phyloP scores from a whole-genome alignment of 1,140 invertebrate genomes.

The Penaeus indicus region DNA sequence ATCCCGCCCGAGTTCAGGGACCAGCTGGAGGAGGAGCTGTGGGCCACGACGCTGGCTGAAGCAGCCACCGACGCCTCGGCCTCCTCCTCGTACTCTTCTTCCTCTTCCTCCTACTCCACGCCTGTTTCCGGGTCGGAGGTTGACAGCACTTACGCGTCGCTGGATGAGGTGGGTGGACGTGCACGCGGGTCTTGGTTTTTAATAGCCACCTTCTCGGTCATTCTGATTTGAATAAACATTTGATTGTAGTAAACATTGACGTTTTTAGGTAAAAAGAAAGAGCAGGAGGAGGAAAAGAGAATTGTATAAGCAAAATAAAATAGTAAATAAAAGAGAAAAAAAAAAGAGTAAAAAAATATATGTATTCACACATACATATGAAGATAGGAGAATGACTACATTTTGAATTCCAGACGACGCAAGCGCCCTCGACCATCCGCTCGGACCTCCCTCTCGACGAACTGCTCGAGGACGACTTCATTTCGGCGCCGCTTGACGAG shows the following conservation, averaged over 20 bases:
- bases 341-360: no score
- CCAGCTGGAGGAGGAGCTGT: neutral
- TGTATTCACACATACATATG: no score
- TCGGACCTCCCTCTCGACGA: neutral
- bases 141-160: neutral
- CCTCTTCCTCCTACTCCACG: constrained; percentile 8
- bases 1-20: constrained; percentile 18
- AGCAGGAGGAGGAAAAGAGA: no score
- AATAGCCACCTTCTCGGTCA: no score
- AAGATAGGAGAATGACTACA: neutral
- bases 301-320: no score
- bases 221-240: no score
- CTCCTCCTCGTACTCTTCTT: neutral
- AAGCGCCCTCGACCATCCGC: constrained; percentile 15
- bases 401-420: constrained; percentile 34
- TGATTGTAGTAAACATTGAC: no score
- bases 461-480: constrained; percentile 22
- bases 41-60: constrained; percentile 35
- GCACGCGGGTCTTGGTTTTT: no score
- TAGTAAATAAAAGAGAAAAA: no score
- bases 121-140: neutral
- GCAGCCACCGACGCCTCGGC: constrained; percentile 11
- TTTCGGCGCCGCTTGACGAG: constrained; percentile 37
- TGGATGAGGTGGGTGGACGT: no score
- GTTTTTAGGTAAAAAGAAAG: no score